A percentile compares a stretch with the other conserved stretches of the same genome.
Conservation (phyloP, 2,797 vertebrate species). For the Zalophus californianus region DNA sequence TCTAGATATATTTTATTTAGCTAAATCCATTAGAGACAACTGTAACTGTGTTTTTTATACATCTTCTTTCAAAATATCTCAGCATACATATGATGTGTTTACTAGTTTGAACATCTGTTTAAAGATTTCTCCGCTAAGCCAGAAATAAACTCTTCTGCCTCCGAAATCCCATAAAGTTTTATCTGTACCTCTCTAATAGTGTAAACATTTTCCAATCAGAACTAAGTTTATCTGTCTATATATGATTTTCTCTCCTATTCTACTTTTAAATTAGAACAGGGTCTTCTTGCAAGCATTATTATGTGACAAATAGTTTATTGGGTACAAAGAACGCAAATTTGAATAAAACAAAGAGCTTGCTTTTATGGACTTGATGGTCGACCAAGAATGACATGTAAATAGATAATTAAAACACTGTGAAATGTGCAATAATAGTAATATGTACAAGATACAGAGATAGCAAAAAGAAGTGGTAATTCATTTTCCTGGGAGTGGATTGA, state of each 20-base stretch:
- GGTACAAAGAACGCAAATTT: not conserved
- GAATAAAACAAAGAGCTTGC: not conserved
- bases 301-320: not conserved
- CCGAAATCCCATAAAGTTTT: conserved; percentile 46
- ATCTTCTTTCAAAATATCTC: conserved; percentile 44
- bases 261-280: not conserved
- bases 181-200: not conserved
- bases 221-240: not conserved
- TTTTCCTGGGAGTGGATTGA: not conserved
- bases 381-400: not conserved
- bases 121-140: conserved; percentile 16
- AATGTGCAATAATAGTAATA: not conserved
- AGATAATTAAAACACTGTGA: not conserved
- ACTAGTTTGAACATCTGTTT: conserved; percentile 42
- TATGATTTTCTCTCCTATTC: not conserved
- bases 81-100: not conserved
- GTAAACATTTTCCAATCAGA: conserved; percentile 22
- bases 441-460: not conserved
- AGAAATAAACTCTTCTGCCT: conserved; percentile 31
- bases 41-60: not conserved
- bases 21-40: conserved; percentile 16
- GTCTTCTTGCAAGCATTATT: not conserved
- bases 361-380: not conserved
- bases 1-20: conserved; percentile 31
- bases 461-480: not conserved